Evolutionary conservation across 2,888 invertebrate genomes (phyloP), one percentile per base, ranked within the genome.

Genomic region (Perithous albicinctus): DNA sequence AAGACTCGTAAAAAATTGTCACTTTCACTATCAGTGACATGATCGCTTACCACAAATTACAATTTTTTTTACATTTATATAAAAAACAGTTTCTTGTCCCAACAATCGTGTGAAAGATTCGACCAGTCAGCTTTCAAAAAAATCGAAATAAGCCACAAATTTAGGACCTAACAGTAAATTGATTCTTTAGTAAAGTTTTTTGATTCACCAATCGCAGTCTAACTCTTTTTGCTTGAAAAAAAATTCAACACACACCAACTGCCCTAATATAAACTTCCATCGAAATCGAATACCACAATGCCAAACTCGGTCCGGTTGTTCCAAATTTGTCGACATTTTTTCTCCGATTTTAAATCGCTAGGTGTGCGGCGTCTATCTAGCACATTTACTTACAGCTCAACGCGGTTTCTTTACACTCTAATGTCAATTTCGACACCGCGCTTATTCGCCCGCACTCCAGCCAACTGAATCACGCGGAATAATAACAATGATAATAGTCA

Each of bases 361-460:
- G 7, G 8, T 20, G 10, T 20, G 20, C 48, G n/a, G 48, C 23
- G 20, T 48, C 48, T 23, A 48, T 48, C 20, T 7, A 48, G 18
- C 46, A 46, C 54, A 23, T 26, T n/a, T 20, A 26, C 32, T 32
- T 15, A 20, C 15, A 56, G 56, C 15, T 23, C 23, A 10, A 23
- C 26, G 43, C 41, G 26, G n/a, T 43, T 64, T 7, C n/a, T 43
- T 64, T 46, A n/a, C 12, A n/a, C 26, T 46, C 32, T n/a, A 18
- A 61, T 20, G 72, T 63, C 48, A 48, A 73, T 73, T 73, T 73
- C 73, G 73, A 63, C 73, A 73, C 73, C 29, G 15, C 15, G 26
- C 23, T 51, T 12, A 18, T 29, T 64, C 48, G 35, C 61, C 48
- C 41, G 54, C 38, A 8, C 41, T 23, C 35, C 61, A 5, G 10